phyloP scores from a whole-genome alignment of 2,888 invertebrate species.

The Thumatha senex region DNA sequence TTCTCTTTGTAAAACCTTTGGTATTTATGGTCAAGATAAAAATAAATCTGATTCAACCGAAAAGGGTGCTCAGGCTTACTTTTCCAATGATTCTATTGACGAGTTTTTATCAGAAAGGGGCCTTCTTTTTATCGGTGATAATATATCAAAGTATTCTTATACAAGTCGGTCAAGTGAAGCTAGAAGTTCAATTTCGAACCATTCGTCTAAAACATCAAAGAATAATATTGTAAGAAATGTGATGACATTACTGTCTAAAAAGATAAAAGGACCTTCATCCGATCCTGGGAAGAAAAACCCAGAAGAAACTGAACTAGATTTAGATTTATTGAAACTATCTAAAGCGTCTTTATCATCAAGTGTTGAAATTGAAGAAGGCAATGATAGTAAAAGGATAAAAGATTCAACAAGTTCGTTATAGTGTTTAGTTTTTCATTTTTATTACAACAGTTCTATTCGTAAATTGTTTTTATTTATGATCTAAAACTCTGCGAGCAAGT shows the following conservation, averaged over 20 bases:
- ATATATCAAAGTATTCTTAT: constrained; percentile 58
- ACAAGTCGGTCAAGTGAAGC: constrained; percentile 38
- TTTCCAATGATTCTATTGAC: constrained; percentile 70
- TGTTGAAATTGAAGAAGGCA: constrained; percentile 48
- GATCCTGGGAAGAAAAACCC: constrained; percentile 54
- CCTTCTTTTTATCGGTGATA: constrained; percentile 51
- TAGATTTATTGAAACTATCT: constrained; percentile 67
- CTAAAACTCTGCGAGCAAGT: too few species aligned
- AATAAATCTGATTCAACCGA: constrained; percentile 47
- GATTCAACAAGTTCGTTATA: constrained; percentile 64
- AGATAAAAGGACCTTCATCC: constrained; percentile 53
- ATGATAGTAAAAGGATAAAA: constrained; percentile 37
- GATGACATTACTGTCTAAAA: constrained; percentile 50
- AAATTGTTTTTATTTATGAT: background rate
- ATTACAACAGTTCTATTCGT: background rate
- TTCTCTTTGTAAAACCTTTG: background rate
- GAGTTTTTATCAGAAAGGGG: constrained; percentile 66
- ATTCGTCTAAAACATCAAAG: constrained; percentile 65
- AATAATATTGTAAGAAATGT: constrained; percentile 59
- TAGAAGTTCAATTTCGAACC: constrained; percentile 38
- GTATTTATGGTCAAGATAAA: constrained; percentile 12
- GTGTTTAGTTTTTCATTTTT: constrained; percentile 24
- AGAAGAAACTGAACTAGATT: constrained; percentile 39
- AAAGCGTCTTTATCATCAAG: constrained; percentile 58
- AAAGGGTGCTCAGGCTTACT: constrained; percentile 61